Conservation (phyloP, 2,113 vertebrate species). For the Cinclus cinclus region DNA sequence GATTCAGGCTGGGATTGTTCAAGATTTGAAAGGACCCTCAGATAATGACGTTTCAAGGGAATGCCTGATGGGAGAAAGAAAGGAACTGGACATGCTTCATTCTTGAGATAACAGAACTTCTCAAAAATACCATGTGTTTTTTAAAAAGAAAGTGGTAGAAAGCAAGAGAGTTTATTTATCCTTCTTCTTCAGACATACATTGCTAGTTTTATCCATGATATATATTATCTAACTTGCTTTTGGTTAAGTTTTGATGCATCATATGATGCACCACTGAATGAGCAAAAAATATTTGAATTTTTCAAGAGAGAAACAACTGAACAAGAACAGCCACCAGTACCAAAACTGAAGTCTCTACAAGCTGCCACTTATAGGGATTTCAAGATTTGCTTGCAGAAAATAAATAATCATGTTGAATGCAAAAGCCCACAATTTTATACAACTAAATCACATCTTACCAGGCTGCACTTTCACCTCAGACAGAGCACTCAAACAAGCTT, state of each 20-base stretch:
- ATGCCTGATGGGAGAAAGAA: background rate
- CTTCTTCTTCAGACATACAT: background rate
- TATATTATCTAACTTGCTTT: background rate
- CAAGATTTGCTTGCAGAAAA: background rate
- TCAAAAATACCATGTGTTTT: fast-evolving
- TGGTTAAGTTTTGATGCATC: background rate
- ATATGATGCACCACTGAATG: background rate
- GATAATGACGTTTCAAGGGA: background rate
- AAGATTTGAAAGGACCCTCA: background rate
- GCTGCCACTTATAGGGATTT: background rate
- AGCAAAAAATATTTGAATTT: background rate
- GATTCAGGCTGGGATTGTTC: background rate
- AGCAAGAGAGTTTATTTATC: background rate
- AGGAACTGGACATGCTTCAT: background rate
- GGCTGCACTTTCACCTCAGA: conserved; percentile 95
- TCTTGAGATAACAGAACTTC: background rate
- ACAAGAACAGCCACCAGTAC: background rate
- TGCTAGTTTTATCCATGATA: background rate
- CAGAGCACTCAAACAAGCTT: conserved; percentile 88
- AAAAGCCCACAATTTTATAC: background rate
- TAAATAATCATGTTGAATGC: background rate
- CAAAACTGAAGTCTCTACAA: background rate
- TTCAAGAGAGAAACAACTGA: background rate
- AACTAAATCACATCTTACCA: conserved; percentile 74
- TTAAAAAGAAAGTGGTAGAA: background rate